Evolutionary conservation across 2,797 vertebrate species (phyloP), one percentile per base, ranked within the genome.

Genomic region (Iguana delicatissima): DNA sequence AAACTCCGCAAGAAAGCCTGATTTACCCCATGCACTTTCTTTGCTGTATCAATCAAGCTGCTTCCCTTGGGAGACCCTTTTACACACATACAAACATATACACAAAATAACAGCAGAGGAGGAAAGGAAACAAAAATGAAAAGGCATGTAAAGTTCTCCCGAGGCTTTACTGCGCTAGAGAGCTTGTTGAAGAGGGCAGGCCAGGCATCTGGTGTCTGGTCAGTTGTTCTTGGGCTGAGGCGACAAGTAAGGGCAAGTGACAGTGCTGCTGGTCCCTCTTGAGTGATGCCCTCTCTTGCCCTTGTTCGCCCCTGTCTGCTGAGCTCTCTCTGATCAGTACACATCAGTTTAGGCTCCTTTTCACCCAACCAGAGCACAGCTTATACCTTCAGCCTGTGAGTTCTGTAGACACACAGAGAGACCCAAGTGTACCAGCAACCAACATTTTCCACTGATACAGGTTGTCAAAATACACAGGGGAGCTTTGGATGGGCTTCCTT

Each of bases 321-420:
- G 93, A 95, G 89, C 89, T 95, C 92, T 96, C 85, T 96, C 86
- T 84, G 94, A 93, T 72, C 52, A 10, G 76, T 57, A 88, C 13
- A 57, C n/a, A 72, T 85, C 22, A 6, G 46, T 67, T 0, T 52
- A 74, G 50, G 35, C 32, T 79, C 83, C 91, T 0, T 12, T 89
- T 92, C 80, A 72, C 26, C 86, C 86, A 92, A 90, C 93, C 91
- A 94, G 89, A 97, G 93, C 94, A 94, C 98, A 98, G 98, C 97
- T 96, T 96, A 98, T 98, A 98, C 93, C 91, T 96, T 97, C 98
- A 97, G 96, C 93, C 95, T 97, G 96, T 97, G 95, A 97, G 98
- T 98, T 93, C 4, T 91, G 93, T 1, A 80, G 90, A 38, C 42
- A 92, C 74, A 0, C 62, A 52, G 85, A 6, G 62, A 42, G 79